Evolutionary conservation across 2,113 vertebrate species (phyloP), one percentile per base, ranked within the genome.

Genomic region (Oreochromis niloticus): DNA sequence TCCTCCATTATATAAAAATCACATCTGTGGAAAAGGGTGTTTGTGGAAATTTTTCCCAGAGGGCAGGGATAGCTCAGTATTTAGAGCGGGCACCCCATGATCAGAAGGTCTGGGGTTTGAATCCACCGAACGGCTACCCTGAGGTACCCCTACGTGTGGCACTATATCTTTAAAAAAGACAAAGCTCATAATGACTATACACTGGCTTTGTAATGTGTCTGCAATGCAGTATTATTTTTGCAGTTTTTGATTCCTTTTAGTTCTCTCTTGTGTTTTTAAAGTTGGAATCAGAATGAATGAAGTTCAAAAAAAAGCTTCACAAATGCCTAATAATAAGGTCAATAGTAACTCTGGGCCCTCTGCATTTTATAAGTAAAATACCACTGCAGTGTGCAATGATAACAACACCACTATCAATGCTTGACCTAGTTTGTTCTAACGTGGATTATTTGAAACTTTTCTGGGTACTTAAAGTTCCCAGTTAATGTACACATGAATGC

Each of bases 81-180:
- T 34, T 34, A 34, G 30, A 34, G 30, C 6, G 0, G 30, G 9
- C 30, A 61, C 30, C 30, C 30, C 30, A 63, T 63, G 9, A 63
- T 34, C 6, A 0, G 30, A 63, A 63, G 19, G 59, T 34, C 2
- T 2, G 16, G 16, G 30, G 30, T 34, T 34, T 9, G 0, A 63
- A 34, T 63, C 9, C 30, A 34, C 16, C 30, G 1, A 34, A 63
- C 11, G 59, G 30, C 59, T 63, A 19, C 3, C 30, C 2, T 63
- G 5, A 63, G 30, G 59, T 63, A 63, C 1, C 59, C 30, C 16
- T 63, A 63, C 5, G 0, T 63, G 59, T 34, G 59, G 59, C 30
- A 16, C 30, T 3, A 34, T 63, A 4, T 63, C 30, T 34, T 63
- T 63, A 19, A 63, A 63, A 34, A 19, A 34, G 73, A 52, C 73